These are phyloP conservation scores for Gymnocheta viridis DNA, from an alignment of 2,888 invertebrate species.

Conservation along the genomic window DNA sequence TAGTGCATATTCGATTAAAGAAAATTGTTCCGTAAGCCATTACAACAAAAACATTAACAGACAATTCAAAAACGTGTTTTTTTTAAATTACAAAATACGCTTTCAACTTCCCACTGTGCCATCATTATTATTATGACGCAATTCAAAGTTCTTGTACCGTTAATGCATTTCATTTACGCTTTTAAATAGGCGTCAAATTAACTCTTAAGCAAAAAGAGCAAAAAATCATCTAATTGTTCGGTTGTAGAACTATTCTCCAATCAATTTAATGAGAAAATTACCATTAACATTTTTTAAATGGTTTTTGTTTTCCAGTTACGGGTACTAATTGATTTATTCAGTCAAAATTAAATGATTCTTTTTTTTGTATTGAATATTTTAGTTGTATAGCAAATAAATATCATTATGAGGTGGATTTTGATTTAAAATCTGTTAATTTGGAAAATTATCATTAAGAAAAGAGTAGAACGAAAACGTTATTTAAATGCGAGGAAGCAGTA, in stretches of 20 bases:
- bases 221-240: not conserved
- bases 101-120: not conserved
- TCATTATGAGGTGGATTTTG: not conserved
- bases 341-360: not conserved
- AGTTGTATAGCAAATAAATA: not conserved
- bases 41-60: too few relatives aligned
- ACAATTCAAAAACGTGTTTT: too few relatives aligned
- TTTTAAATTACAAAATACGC: too few relatives aligned
- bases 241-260: slow-evolving; percentile 5
- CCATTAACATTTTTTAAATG: not conserved
- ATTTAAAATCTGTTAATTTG: slow-evolving; percentile 17
- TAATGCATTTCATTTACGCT: not conserved
- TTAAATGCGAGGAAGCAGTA: not conserved
- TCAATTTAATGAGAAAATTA: slow-evolving; percentile 8
- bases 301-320: not conserved
- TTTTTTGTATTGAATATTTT: not conserved
- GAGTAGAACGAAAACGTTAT: not conserved
- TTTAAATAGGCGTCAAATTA: slow-evolving; percentile 21
- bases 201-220: not conserved
- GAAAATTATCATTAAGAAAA: not conserved
- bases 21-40: too few relatives aligned
- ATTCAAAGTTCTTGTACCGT: not conserved
- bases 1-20: too few relatives aligned
- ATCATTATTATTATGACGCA: not conserved
- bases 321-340: slow-evolving; percentile 13